Evolutionary conservation across 2,797 vertebrate species (phyloP), one percentile per base, ranked within the genome.

Genomic region (Triplophysa bombifrons): DNA sequence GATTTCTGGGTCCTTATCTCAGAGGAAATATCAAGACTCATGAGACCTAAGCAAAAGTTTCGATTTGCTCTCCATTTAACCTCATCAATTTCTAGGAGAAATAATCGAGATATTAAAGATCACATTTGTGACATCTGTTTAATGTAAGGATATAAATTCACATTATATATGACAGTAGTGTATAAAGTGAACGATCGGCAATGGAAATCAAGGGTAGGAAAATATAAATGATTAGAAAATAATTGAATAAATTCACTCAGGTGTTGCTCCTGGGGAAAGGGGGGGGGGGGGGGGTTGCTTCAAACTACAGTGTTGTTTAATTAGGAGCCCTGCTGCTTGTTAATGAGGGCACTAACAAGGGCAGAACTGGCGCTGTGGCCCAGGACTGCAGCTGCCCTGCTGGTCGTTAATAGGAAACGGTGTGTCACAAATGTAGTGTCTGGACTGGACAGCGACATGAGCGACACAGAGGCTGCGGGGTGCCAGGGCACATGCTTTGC

Each of bases 321-420:
- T 87, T 83, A 87, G 84, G 83, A 66, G 50, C 41, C 83, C 81
- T 61, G 76, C 86, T 82, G 85, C 73, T 82, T 73, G 19, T 83
- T 87, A 88, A 87, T 76, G 83, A 88, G 82, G 58, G 82, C 75
- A 76, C 85, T 88, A 87, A 87, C 65, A 48, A 87, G 85, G 63
- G 58, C 67, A 78, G 27, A n/a, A 65, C 34, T 13, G 63, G 63
- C 34, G 13, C 25, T 17, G 38, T 22, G 48, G 41, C 67, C 38
- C 80, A 72, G 63, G 34, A 76, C 65, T 74, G 27, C 25, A 13
- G 70, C 58, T 56, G 78, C 64, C 85, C 80, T 53, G 83, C 80
- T 82, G 85, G 67, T 84, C 53, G 44, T 79, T 86, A 87, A 86
- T 86, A 78, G 85, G 25, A 68, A 34, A 63, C 60, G 25, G 38